A percentile compares a stretch with the other conserved stretches of the same genome.
These are phyloP conservation scores for Dolichopus griseipennis DNA, from an alignment of 2,888 invertebrate species.

Conservation along the genomic window DNA sequence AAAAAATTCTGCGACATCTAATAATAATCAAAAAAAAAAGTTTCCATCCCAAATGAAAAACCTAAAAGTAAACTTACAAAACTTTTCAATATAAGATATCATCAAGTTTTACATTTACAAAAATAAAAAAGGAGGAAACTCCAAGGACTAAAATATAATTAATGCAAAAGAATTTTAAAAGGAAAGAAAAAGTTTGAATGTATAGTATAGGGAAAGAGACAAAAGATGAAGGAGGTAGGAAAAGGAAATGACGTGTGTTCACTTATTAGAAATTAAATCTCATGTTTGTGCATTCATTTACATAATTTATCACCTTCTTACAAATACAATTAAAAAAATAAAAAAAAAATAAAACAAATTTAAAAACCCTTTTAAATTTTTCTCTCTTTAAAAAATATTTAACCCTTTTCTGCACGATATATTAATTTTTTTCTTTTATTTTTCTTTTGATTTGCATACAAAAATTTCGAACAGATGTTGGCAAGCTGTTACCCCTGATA, in stretches of 20 bases:
- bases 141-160: neutral
- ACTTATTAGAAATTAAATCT: slow-evolving; percentile 10
- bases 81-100: neutral
- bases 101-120: neutral
- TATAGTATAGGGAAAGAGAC: too few relatives aligned
- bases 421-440: too few relatives aligned
- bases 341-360: neutral
- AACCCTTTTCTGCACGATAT: too few relatives aligned
- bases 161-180: too few relatives aligned
- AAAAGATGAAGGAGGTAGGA: too few relatives aligned
- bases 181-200: too few relatives aligned
- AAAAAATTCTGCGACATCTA: too few relatives aligned
- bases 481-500: neutral
- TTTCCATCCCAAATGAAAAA: neutral
- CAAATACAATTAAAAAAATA: neutral
- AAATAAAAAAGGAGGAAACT: neutral
- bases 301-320: slow-evolving; percentile 12
- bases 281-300: slow-evolving; percentile 11
- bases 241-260: neutral
- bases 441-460: neutral
- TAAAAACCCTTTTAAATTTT: neutral
- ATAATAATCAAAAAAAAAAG: neutral
- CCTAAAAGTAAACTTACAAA: neutral
- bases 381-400: too few relatives aligned
- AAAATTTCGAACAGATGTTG: neutral